Percentiles rank a stretch among this genome's conserved stretches.
These are phyloP conservation scores for Eulacestoma nigropectus DNA, from an alignment of 2,113 vertebrate species.

Conservation along the genomic window DNA sequence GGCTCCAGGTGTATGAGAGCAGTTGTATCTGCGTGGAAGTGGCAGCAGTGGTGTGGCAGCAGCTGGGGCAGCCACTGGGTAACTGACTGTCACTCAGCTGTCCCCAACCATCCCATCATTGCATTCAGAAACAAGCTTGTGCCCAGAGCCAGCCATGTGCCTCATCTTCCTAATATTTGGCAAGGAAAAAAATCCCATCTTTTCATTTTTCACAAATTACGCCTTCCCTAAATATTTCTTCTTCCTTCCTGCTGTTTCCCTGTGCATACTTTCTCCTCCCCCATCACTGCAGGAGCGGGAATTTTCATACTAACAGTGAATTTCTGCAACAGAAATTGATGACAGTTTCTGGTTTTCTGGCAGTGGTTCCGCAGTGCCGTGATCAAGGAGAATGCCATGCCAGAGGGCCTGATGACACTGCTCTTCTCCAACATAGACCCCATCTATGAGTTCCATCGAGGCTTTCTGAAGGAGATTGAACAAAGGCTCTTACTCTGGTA, in stretches of 20 bases:
- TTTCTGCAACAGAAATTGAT: neutral
- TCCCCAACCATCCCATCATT: neutral
- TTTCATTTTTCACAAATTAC: neutral
- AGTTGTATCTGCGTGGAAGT: neutral
- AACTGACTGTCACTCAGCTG: neutral
- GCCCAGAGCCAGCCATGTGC: neutral
- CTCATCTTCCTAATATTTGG: neutral
- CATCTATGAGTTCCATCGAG: slow-evolving; percentile 90
- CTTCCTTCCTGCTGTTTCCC: neutral
- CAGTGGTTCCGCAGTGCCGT: slow-evolving; percentile 95
- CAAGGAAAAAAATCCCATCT: neutral
- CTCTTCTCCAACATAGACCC: slow-evolving; percentile 95
- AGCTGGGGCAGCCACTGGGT: neutral
- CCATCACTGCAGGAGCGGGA: neutral
- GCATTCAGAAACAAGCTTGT: neutral
- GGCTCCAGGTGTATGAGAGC: neutral
- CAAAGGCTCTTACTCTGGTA: slow-evolving; percentile 91
- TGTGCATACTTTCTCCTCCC: neutral
- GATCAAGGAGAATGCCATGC: slow-evolving; percentile 88
- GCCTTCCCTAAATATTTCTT: neutral
- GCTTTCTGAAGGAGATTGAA: slow-evolving; percentile 91
- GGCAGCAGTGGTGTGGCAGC: neutral
- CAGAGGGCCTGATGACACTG: slow-evolving; percentile 83
- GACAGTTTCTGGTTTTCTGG: neutral
- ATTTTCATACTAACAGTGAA: neutral